Percentiles rank a stretch among this genome's conserved stretches.
Conservation (phyloP, 2,113 vertebrate genomes). For the Serilophus lunatus region DNA sequence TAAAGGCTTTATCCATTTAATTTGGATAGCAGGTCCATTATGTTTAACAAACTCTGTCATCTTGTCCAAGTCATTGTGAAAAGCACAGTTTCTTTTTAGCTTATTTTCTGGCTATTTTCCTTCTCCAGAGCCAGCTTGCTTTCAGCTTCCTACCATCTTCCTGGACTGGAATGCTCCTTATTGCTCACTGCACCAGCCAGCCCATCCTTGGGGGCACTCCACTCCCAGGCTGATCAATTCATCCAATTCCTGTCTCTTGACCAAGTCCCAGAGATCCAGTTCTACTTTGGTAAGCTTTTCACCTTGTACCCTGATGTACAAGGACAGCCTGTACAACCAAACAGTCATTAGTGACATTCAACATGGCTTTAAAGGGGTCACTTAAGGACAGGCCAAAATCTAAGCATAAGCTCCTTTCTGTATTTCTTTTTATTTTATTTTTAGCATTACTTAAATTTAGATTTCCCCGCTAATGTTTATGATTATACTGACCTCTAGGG, state of each 20-base stretch:
- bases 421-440: not conserved
- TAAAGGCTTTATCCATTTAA: not conserved
- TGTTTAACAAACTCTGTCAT: not conserved
- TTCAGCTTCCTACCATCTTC: not conserved
- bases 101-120: not conserved
- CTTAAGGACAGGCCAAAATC: not conserved
- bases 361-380: not conserved
- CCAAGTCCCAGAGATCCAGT: not conserved
- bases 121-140: not conserved
- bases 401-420: not conserved
- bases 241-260: not conserved
- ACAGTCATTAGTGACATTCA: not conserved
- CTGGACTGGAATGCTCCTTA: not conserved
- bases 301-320: not conserved
- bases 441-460: not conserved
- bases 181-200: not conserved
- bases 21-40: not conserved
- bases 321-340: not conserved
- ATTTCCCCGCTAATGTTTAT: slow-evolving; percentile 7
- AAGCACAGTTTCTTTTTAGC: not conserved
- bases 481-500: slow-evolving; percentile 76
- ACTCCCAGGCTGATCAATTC: not conserved
- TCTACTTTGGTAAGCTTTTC: not conserved
- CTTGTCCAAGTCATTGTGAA: not conserved
- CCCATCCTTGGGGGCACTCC: not conserved